A percentile compares a stretch with the other conserved stretches of the same genome.
These are phyloP conservation scores for Myiagra hebetior DNA, from an alignment of 2,113 vertebrate genomes.

Conservation along the genomic window DNA sequence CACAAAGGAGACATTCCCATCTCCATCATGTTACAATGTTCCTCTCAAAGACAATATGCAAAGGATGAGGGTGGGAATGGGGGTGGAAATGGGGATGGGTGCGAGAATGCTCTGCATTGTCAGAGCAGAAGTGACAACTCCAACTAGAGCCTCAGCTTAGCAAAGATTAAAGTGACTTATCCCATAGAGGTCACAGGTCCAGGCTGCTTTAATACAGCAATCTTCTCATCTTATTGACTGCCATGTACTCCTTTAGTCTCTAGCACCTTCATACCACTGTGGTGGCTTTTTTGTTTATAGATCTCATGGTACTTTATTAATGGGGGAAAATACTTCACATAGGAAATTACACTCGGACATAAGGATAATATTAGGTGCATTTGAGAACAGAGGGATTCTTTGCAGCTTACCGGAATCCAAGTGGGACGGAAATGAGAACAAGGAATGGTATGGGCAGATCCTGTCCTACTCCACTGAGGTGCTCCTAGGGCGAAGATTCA, in stretches of 20 bases:
- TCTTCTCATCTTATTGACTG: neutral
- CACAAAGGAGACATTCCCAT: rapidly evolving
- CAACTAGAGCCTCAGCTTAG: neutral
- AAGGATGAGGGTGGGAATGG: neutral
- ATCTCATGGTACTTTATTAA: neutral
- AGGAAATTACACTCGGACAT: neutral
- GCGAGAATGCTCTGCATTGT: rapidly evolving
- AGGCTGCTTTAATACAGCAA: neutral
- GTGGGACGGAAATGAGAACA: neutral
- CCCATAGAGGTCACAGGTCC: neutral
- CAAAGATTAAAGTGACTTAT: neutral
- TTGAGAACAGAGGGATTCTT: neutral
- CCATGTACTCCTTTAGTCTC: neutral
- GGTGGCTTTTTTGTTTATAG: neutral
- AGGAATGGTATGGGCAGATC: neutral
- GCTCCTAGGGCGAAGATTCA: neutral
- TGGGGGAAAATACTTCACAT: neutral
- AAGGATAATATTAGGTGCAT: neutral
- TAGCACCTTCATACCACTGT: neutral
- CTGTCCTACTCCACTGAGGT: neutral
- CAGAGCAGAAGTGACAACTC: neutral
- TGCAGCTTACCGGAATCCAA: neutral
- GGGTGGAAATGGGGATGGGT: too few species aligned
- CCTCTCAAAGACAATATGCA: neutral
- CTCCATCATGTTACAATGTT: neutral